These are phyloP conservation scores for Drosophila parabipectinata DNA, from an alignment of 1,140 invertebrate species.

Conservation along the genomic window DNA sequence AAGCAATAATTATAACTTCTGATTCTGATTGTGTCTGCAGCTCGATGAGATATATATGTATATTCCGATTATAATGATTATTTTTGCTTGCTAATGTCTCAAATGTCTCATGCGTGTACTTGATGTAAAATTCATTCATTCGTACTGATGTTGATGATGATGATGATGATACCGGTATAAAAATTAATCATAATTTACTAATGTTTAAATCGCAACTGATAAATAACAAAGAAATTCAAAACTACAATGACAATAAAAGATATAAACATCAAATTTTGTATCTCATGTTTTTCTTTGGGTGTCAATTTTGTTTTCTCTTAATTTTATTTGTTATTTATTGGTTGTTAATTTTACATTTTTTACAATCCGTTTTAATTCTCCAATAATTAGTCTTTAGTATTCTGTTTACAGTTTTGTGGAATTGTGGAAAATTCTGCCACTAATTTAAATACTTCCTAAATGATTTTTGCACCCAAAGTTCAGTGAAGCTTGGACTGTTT, in stretches of 20 bases:
- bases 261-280: conserved; percentile 4
- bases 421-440: conserved; percentile 2
- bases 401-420: not conserved
- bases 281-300: not conserved
- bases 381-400: not conserved
- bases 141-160: conserved; percentile 23
- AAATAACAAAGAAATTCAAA: conserved; percentile 22
- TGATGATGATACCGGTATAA: not conserved
- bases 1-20: conserved; percentile 27
- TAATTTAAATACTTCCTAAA: conserved; percentile 10
- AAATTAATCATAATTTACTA: conserved; percentile 20
- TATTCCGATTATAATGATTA: conserved; percentile 14
- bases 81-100: conserved; percentile 26
- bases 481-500: conserved; percentile 20
- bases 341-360: conserved; percentile 1
- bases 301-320: conserved; percentile 1
- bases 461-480: conserved; percentile 9
- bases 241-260: conserved; percentile 46
- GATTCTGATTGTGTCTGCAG: conserved; percentile 1
- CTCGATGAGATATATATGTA: conserved; percentile 10
- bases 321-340: not conserved
- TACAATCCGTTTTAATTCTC: not conserved
- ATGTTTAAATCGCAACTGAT: conserved; percentile 36
- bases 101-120: conserved; percentile 20
- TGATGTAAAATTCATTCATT: conserved; percentile 29